These are phyloP conservation scores for Drosophila anceps DNA, from an alignment of 2,888 invertebrate species.

Conservation along the genomic window DNA sequence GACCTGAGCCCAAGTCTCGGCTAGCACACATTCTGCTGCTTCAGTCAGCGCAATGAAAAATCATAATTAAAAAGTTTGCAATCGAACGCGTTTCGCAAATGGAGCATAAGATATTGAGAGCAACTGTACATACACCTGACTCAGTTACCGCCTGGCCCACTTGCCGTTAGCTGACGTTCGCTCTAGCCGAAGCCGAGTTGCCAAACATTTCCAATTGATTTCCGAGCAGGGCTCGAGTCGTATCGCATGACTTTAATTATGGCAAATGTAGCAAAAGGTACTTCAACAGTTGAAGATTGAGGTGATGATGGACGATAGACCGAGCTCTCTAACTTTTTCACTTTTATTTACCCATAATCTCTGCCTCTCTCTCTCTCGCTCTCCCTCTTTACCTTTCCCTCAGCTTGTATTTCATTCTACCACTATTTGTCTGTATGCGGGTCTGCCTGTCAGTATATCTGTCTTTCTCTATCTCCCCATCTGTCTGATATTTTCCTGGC, in stretches of 20 bases:
- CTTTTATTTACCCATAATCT: background rate
- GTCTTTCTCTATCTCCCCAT: background rate
- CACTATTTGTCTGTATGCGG: no score
- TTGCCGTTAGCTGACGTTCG: constrained; percentile 9
- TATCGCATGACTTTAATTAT: background rate
- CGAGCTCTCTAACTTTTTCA: background rate
- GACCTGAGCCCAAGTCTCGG: background rate
- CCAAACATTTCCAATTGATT: constrained; percentile 8
- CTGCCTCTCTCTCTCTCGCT: background rate
- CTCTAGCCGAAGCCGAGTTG: background rate
- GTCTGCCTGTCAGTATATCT: background rate
- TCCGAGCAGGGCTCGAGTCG: background rate
- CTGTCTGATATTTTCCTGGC: background rate
- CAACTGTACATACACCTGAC: constrained; percentile 1
- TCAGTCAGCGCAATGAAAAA: constrained; percentile 12
- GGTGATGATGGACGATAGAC: background rate
- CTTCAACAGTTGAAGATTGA: background rate
- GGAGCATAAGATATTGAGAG: constrained; percentile 26
- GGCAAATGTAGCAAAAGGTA: background rate
- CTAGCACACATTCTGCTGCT: background rate
- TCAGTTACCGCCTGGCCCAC: constrained; percentile 11
- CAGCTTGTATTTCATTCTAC: background rate
- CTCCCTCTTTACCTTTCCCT: background rate
- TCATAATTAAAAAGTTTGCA: constrained; percentile 56
- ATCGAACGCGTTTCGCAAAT: constrained; percentile 50